phyloP scores from a whole-genome alignment of 2,888 invertebrate genomes.

The Chrysolina haemoptera region DNA sequence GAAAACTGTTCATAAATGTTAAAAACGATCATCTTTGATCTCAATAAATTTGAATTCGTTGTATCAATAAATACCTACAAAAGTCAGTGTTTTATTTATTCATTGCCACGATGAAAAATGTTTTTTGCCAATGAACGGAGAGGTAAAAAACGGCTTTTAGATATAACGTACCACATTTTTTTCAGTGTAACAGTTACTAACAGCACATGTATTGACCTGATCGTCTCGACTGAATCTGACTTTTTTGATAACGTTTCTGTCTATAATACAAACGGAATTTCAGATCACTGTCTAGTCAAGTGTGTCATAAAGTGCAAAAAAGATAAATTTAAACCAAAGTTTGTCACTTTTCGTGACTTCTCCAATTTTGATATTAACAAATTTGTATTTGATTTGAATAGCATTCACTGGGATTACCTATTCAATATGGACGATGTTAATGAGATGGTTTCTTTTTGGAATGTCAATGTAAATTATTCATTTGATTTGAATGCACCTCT shows the following conservation, averaged over 20 bases:
- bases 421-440: not conserved
- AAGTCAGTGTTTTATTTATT: no score
- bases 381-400: not conserved
- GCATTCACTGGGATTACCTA: not conserved
- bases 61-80: no score
- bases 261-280: conserved; percentile 27
- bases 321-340: conserved; percentile 13
- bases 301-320: conserved; percentile 1
- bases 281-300: conserved; percentile 20
- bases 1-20: no score
- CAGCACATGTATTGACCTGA: conserved; percentile 16
- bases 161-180: no score
- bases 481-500: not conserved
- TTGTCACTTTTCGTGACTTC: conserved; percentile 18
- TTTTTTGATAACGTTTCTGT: conserved; percentile 5
- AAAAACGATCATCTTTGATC: no score
- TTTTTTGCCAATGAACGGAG: no score
- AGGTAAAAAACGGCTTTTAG: no score
- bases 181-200: not conserved
- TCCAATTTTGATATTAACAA: not conserved
- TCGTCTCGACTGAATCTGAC: not conserved
- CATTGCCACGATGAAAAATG: no score
- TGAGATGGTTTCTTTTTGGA: not conserved
- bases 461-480: not conserved
- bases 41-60: no score